Conservation (phyloP, 2,888 invertebrate genomes). For the Agrotis puta region DNA sequence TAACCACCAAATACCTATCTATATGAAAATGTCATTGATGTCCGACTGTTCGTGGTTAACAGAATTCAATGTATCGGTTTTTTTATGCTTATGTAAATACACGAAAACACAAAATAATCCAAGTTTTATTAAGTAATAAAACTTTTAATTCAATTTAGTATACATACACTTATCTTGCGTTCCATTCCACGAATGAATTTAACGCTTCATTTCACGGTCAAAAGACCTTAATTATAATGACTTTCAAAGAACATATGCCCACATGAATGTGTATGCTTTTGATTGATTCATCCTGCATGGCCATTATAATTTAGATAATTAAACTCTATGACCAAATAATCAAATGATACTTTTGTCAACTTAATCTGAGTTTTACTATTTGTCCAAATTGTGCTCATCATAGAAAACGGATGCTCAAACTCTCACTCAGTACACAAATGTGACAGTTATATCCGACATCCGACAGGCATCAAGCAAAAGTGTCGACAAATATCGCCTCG, state of each 20-base stretch:
- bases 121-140: not conserved
- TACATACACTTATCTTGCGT: no score
- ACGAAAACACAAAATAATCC: not conserved
- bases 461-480: constrained; percentile 13
- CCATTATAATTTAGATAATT: not conserved
- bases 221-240: no score
- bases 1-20: not conserved
- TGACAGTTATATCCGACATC: not conserved
- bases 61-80: not conserved
- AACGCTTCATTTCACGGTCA: no score
- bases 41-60: not conserved
- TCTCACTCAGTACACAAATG: constrained; percentile 6
- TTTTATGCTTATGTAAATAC: not conserved
- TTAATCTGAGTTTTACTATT: no score
- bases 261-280: not conserved
- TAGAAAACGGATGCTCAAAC: no score
- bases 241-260: no score
- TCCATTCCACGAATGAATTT: no score
- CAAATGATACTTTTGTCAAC: not conserved
- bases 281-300: not conserved
- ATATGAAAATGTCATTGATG: constrained; percentile 19
- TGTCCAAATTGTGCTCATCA: no score
- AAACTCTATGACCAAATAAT: not conserved
- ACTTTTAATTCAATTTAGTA: no score
- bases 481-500: constrained; percentile 23